phyloP scores from a whole-genome alignment of 2,113 vertebrate species.

The Lophius piscatorius region DNA sequence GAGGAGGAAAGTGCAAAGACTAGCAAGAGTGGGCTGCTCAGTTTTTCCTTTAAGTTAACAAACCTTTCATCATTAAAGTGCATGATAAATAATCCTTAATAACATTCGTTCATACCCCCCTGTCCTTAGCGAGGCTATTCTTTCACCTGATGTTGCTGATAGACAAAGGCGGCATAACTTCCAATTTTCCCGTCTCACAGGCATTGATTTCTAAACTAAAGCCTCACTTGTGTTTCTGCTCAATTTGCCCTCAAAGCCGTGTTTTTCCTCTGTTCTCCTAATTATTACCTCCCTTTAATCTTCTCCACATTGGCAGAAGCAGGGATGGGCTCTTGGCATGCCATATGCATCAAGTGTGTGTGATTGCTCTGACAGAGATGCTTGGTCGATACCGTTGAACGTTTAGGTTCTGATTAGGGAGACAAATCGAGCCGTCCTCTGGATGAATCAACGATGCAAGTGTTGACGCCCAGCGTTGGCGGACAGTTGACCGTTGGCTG shows the following conservation, averaged over 20 bases:
- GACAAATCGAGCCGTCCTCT: slow-evolving; percentile 30
- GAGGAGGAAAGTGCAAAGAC: slow-evolving; percentile 14
- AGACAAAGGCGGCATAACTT: slow-evolving; percentile 1
- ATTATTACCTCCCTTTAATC: slow-evolving; percentile 54
- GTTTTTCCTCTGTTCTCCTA: slow-evolving; percentile 22
- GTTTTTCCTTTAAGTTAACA: neutral
- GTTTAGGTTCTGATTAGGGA: slow-evolving; percentile 58
- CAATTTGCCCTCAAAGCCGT: slow-evolving; percentile 41
- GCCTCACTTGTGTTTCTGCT: slow-evolving; percentile 18
- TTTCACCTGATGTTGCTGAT: neutral
- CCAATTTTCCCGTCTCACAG: slow-evolving; percentile 19
- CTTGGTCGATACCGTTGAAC: slow-evolving; percentile 69
- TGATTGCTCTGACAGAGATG: slow-evolving; percentile 47
- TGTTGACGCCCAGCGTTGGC: neutral
- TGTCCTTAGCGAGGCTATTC: neutral
- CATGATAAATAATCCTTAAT: neutral
- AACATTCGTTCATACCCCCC: neutral
- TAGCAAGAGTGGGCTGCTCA: neutral
- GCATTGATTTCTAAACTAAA: slow-evolving; percentile 33
- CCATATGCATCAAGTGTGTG: slow-evolving; percentile 31
- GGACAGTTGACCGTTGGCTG: slow-evolving; percentile 18
- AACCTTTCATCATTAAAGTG: neutral
- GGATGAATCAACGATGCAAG: slow-evolving; percentile 42
- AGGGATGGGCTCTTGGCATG: slow-evolving; percentile 23
- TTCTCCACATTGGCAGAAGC: slow-evolving; percentile 32